Evolutionary conservation across 2,113 vertebrate genomes (phyloP), one percentile per base, ranked within the genome.

Genomic region (Peromyscus maniculatus): DNA sequence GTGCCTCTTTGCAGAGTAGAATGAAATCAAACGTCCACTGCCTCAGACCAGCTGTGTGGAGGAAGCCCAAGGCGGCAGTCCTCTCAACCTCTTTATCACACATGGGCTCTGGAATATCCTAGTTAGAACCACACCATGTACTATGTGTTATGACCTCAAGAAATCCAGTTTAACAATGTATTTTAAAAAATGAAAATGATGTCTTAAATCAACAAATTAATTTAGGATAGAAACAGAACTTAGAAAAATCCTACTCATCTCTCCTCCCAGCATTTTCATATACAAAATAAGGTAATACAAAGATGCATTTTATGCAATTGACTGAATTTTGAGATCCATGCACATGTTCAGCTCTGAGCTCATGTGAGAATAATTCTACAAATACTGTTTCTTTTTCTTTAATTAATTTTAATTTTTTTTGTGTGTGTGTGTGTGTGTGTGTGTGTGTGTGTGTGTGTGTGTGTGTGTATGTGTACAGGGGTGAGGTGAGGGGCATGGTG

Each of bases 1-100:
- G 43, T 64, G 69, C 71, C 78, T 93, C 77, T 97, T 88, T 59
- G 7, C 78, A 96, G 94, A 49, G 49, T 28, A 17, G 1, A 96
- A 80, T 26, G 49, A 80, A 78, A 87, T 15, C 89, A 43, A 4
- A 95, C 11, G 31, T 31, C 7, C 71, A 80, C 90, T 43, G 36
- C 72, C n/a, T 33, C 52, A 28, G 62, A 93, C 36, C 33, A 16
- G 8, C 16, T 82, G 69, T 86, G 15, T 19, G 74, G 46, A 95
- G 57, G 13, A 26, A 82, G 69, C 43, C 55, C 55, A 57, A 72
- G 52, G 39, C 43, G 21, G 21, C 69, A 62, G 62, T 26, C 79
- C 74, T n/a, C 21, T 36, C 24, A 2, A 39, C 5, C 22, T 72
- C 4, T 26, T 19, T 3, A 9, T 16, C 49, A 80, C 3, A 75